A percentile compares a stretch with the other conserved stretches of the same genome.
Conservation (phyloP, 2,888 invertebrate genomes). For the Coelopa pilipes region DNA sequence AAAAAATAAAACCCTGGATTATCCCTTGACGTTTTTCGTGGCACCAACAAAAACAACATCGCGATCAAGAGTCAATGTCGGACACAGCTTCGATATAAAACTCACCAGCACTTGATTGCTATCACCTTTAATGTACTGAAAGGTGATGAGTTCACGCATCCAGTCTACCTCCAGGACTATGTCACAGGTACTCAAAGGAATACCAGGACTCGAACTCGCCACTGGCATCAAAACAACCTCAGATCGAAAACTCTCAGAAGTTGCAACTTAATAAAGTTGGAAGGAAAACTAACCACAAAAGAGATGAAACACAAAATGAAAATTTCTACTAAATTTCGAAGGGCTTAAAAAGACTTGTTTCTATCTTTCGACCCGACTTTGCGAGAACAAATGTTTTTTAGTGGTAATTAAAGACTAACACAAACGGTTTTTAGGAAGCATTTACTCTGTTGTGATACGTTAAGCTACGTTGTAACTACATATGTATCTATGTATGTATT, state of each 20-base stretch:
- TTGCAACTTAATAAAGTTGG: too few species aligned
- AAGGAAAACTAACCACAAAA: not conserved
- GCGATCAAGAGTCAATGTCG: not conserved
- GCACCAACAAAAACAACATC: not conserved
- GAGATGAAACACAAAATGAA: not conserved
- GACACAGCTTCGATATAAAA: too few species aligned
- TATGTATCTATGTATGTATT: not conserved
- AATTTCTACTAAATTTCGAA: not conserved
- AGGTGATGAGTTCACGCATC: too few species aligned
- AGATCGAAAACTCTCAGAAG: too few species aligned
- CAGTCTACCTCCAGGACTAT: too few species aligned
- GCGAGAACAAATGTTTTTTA: too few species aligned
- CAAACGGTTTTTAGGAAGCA: not conserved
- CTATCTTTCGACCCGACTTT: not conserved
- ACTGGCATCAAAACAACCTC: too few species aligned
- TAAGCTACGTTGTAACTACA: constrained; percentile 7
- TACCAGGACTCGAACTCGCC: too few species aligned
- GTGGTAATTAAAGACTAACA: not conserved
- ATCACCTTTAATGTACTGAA: too few species aligned
- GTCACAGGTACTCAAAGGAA: too few species aligned
- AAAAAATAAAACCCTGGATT: not conserved
- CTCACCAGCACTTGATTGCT: too few species aligned
- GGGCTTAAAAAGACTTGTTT: constrained; percentile 26
- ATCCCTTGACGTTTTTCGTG: not conserved
- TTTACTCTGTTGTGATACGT: constrained; percentile 24